Evolutionary conservation across 2,888 invertebrate genomes (phyloP), one percentile per base, ranked within the genome.

Genomic region (Acleris emargana): DNA sequence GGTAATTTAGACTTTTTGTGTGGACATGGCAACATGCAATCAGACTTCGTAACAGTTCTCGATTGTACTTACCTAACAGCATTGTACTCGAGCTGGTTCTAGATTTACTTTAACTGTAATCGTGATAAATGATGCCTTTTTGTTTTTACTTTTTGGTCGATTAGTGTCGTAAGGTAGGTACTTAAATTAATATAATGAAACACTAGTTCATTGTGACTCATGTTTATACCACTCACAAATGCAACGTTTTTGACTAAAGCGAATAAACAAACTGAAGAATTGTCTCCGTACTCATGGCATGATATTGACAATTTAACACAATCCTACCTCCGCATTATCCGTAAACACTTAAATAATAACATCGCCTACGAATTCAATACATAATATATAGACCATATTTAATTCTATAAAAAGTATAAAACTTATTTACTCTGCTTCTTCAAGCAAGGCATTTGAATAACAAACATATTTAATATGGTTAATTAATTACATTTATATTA

Each of bases 191-290:
- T 45, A 64, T 81, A 87, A 85, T 84, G 80, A 88, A 87, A 88
- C 80, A 73, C 75, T 38, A 67, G 20, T 69, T 82, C 79, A 84
- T 88, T 90, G 89, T 89, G 89, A 90, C 89, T 89, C 88, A 84
- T 88, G 88, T 90, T 91, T 89, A 91, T 86, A 90, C 89, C 88
- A 88, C 87, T 87, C 89, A 89, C 90, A 89, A 88, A 88, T 89
- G 89, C 89, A 88, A 84, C 84, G 77, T 66, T 82, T 79, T 87
- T 87, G 83, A 87, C 83, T 84, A 80, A 91, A 91, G 91, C 91
- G 80, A 88, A 84, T 80, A 86, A 88, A 84, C 82, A 86, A 87
- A 86, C 81, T 80, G 73, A 73, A 71, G 80, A 77, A 83, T 79
- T 83, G 82, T 88, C 86, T 85, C 81, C 83, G 79, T 78, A 85